Base-by-base conservation (phyloP, 2,113 vertebrate genomes). In the Cathartes aura region DNA sequence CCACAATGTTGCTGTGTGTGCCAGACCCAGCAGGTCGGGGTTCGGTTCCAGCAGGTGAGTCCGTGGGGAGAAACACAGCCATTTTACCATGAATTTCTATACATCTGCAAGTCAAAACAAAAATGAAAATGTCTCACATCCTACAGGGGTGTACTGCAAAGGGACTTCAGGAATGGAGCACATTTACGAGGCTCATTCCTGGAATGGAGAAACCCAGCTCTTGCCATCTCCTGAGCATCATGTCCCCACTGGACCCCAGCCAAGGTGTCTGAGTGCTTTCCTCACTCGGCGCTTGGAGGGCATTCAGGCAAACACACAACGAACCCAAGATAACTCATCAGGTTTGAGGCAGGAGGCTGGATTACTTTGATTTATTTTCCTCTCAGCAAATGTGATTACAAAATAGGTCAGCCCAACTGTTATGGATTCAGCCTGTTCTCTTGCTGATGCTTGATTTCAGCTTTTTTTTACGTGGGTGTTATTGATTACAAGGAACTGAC, bases 201-300 rank as follows among this genome's bases (percentile, higher is more conserved):
- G 19, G 14, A 34, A 42, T 30, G 43, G 40, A 79, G 36, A 68
- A 92, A 59, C 24, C 5, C 9, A 5, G 18, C 24, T 67, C 30
- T 42, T 64, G 22, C 26, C 27, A 6, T 67, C 26, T 58, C 29
- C 26, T 16, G 21, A 85, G 52, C 56, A 40, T 29, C 80, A 71
- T 0, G 1, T 47, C 50, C 26, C 30, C 3, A 8, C 34, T 72
- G 73, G 43, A 47, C 5, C 8, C 15, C 40, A 55, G 52, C 18
- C 52, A 53, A 79, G 7, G 29, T 42, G 43, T 66, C 52, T 4
- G 23, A 26, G 11, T 0, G 1, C 18, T 81, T 73, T 70, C 38
- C n/a, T 78, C 1, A 3, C 32, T 36, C 0, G 0, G 6, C 1
- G 3, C 15, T 34, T 21, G n/a, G 30, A 67, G n/a, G 47, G 3